phyloP scores from a whole-genome alignment of 2,888 invertebrate genomes.

The Erebia ligea region DNA sequence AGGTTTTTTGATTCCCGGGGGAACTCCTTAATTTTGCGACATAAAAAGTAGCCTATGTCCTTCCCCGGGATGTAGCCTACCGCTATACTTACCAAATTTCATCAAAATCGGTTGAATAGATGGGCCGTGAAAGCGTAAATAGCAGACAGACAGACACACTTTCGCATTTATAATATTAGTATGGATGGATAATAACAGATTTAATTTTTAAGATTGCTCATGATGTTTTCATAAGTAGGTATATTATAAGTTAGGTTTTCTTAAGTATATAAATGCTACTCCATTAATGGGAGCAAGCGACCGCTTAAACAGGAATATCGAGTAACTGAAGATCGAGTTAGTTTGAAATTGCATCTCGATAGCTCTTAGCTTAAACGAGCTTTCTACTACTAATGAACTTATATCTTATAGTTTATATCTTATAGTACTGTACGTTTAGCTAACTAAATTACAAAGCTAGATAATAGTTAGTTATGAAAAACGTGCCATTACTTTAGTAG shows the following conservation, averaged over 20 bases:
- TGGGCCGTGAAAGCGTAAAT: no score
- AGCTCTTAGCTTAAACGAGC: slow-evolving; percentile 4
- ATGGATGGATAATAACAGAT: not conserved
- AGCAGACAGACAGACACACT: no score
- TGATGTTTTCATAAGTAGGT: not conserved
- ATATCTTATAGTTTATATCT: not conserved
- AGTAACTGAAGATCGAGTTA: slow-evolving; percentile 2
- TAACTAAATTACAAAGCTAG: not conserved
- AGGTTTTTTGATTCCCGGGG: no score
- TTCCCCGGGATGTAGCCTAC: no score
- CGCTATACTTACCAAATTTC: no score
- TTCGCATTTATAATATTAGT: no score
- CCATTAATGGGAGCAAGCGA: not conserved
- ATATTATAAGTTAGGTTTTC: no score
- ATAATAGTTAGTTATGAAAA: not conserved
- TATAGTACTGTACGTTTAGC: not conserved
- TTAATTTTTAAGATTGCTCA: not conserved
- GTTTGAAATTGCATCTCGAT: slow-evolving; percentile 7
- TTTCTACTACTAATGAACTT: not conserved
- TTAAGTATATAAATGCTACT: not conserved
- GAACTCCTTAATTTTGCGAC: no score
- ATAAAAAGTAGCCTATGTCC: no score
- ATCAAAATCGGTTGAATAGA: no score
- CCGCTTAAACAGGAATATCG: slow-evolving; percentile 9
- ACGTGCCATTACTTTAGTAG: not conserved